These are phyloP conservation scores for Trinorchestia longiramus DNA, from an alignment of 1,140 invertebrate genomes.

Conservation along the genomic window DNA sequence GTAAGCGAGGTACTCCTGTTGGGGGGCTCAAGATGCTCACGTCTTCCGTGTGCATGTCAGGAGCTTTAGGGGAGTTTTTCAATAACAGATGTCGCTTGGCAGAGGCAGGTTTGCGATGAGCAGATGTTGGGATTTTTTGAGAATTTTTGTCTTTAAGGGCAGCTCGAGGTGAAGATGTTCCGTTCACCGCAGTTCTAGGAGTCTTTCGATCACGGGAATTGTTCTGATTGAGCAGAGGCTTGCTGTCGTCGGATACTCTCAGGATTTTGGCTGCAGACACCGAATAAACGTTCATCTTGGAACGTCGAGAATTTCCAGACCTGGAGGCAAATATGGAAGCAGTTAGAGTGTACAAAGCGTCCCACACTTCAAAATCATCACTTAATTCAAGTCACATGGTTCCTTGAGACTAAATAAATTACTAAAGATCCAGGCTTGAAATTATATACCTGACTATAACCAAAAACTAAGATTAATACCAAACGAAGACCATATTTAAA, in stretches of 20 bases:
- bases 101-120: not conserved
- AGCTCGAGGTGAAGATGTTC: not conserved
- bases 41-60: not conserved
- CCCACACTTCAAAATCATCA: too few species aligned
- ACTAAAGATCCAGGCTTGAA: too few species aligned
- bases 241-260: not conserved
- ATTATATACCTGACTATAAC: too few species aligned
- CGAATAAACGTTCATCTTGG: conserved; percentile 42
- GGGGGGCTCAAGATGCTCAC: conserved; percentile 62
- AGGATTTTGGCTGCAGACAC: conserved; percentile 46
- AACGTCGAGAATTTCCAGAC: not conserved
- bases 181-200: not conserved
- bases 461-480: too few species aligned
- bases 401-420: too few species aligned
- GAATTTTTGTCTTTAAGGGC: not conserved
- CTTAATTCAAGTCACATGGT: too few species aligned
- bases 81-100: not conserved
- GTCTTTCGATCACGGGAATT: not conserved
- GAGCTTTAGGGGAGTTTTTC: not conserved
- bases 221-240: not conserved
- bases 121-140: not conserved
- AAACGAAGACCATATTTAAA: too few species aligned
- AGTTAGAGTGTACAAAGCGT: too few species aligned
- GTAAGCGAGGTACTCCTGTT: conserved; percentile 38
- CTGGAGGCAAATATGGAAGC: too few species aligned